phyloP scores from a whole-genome alignment of 2,888 invertebrate genomes.

The Drosophila mulleri region DNA sequence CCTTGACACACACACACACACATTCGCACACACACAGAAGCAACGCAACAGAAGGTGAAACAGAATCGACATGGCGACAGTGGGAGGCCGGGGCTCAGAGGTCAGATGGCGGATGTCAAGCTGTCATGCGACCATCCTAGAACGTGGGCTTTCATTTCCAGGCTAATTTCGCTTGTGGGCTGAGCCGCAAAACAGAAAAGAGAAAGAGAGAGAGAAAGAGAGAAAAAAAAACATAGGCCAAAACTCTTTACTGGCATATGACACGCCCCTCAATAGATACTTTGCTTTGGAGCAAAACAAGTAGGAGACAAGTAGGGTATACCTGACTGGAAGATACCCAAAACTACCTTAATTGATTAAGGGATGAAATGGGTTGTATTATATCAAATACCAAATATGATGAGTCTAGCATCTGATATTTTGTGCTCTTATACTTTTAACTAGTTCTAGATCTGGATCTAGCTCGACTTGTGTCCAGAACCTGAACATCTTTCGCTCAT shows the following conservation, averaged over 20 bases:
- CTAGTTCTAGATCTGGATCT: no score
- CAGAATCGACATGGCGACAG: not conserved
- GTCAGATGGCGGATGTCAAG: constrained; percentile 19
- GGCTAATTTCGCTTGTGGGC: constrained; percentile 7
- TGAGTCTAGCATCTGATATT: no score
- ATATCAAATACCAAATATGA: no score
- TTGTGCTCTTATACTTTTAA: no score
- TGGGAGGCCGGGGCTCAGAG: not conserved
- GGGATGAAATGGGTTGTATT: no score
- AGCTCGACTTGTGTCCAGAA: not conserved
- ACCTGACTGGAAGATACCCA: not conserved
- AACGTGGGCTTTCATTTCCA: constrained; percentile 8
- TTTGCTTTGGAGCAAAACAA: not conserved
- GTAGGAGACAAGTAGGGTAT: not conserved
- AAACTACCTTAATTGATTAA: not conserved
- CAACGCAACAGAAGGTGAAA: not conserved
- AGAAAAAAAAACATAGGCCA: not conserved
- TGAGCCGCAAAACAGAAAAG: not conserved
- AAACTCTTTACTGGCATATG: constrained; percentile 11
- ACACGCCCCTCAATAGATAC: constrained; percentile 10
- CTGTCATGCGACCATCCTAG: constrained; percentile 50
- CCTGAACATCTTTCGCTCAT: not conserved
- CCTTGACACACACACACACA: not conserved
- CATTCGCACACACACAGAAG: no score
- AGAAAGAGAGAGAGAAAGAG: no score